phyloP scores from a whole-genome alignment of 1,140 invertebrate species.

The Ooceraea biroi region DNA sequence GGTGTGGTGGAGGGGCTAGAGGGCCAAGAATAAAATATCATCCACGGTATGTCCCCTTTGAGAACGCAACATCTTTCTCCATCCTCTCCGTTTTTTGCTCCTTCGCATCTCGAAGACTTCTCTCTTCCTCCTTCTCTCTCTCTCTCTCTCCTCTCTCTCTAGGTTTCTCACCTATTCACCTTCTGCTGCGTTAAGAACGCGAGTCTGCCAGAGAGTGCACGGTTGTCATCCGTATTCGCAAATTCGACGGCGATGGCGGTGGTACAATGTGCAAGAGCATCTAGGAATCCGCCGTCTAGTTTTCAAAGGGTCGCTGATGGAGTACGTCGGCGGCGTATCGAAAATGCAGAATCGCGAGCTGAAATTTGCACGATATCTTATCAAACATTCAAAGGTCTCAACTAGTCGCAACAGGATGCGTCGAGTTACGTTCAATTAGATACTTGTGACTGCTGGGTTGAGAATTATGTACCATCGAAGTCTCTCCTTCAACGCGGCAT shows the following conservation, averaged over 20 bases:
- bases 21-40: conserved; percentile 79
- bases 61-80: conserved; percentile 72
- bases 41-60: conserved; percentile 80
- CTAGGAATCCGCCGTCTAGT: background rate
- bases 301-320: conserved; percentile 36
- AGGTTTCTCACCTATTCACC: conserved; percentile 63
- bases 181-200: conserved; percentile 38
- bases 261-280: background rate
- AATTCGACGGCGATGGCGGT: conserved; percentile 65
- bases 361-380: conserved; percentile 21
- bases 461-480: background rate
- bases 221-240: conserved; percentile 73
- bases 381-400: background rate
- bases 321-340: conserved; percentile 21
- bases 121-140: conserved; percentile 1
- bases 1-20: conserved; percentile 42
- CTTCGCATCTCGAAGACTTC: conserved; percentile 41
- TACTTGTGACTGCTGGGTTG: background rate
- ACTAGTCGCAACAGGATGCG: background rate
- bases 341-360: conserved; percentile 15
- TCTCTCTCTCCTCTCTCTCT: conserved; percentile 45
- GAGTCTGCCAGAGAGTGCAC: conserved; percentile 62
- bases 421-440: background rate
- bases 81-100: conserved; percentile 57
- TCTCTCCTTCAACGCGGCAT: background rate